These are phyloP conservation scores for Drosophila kokeensis DNA, from an alignment of 2,888 invertebrate genomes.

Conservation along the genomic window DNA sequence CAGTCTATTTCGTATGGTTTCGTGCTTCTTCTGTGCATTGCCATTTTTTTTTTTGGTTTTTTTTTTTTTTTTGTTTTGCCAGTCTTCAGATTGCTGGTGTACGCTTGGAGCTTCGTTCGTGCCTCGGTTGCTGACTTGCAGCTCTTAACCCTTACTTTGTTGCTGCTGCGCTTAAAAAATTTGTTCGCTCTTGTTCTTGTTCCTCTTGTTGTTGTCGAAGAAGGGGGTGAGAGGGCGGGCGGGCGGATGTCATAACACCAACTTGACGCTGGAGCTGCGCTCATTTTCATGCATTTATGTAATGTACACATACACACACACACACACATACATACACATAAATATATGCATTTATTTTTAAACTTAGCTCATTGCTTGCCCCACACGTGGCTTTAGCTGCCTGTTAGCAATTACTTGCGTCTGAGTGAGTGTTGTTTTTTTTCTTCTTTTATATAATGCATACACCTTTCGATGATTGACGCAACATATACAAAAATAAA, in stretches of 20 bases:
- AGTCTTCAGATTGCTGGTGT: conserved; percentile 49
- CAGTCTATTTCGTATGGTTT: conserved; percentile 7
- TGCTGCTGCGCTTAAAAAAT: conserved; percentile 50
- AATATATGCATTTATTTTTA: conserved; percentile 4
- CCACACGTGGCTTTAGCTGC: conserved; percentile 31
- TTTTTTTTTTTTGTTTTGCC: conserved; percentile 18
- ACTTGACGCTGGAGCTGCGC: conserved; percentile 41
- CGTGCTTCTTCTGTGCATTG: conserved; percentile 16
- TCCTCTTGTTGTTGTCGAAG: background rate
- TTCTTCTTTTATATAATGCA: too few relatives aligned
- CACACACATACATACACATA: background rate
- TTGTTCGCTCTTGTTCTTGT: background rate
- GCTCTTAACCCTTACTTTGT: conserved; percentile 59
- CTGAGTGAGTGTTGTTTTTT: background rate
- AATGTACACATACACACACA: background rate
- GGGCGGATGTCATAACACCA: conserved; percentile 42
- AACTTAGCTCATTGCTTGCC: conserved; percentile 33
- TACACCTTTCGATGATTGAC: too few relatives aligned
- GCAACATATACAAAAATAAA: too few relatives aligned
- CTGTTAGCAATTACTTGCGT: background rate
- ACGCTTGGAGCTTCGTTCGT: conserved; percentile 50
- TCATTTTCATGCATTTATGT: conserved; percentile 8
- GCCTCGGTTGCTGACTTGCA: conserved; percentile 1
- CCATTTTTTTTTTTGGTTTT: conserved; percentile 30
- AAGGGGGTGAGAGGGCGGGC: background rate